phyloP scores from a whole-genome alignment of 2,888 invertebrate species.

The Platycheirus albimanus region DNA sequence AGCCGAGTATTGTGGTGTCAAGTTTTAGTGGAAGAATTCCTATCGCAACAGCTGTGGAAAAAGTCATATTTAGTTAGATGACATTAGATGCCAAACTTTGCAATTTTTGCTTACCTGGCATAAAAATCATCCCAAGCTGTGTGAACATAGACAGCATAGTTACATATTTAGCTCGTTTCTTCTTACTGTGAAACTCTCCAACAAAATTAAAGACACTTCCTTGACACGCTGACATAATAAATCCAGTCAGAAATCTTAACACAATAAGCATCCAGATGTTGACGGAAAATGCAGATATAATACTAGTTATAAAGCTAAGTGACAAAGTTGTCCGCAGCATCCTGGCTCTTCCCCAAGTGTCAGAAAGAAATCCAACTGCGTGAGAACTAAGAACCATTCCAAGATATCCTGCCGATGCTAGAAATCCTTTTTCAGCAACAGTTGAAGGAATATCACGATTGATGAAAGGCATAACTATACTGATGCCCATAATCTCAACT shows the following conservation, averaged over 20 bases:
- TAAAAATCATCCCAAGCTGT: constrained; percentile 83
- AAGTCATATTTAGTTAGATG: neutral
- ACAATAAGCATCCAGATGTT: constrained; percentile 84
- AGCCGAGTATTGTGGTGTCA: constrained; percentile 83
- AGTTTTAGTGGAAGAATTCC: constrained; percentile 86
- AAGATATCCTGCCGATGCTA: constrained; percentile 85
- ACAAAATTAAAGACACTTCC: constrained; percentile 84
- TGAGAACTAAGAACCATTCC: constrained; percentile 88
- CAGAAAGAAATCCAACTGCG: constrained; percentile 89
- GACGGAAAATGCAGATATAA: constrained; percentile 84
- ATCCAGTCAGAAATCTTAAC: constrained; percentile 86
- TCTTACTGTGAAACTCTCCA: constrained; percentile 84
- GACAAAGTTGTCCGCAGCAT: constrained; percentile 84
- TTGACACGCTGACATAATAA: constrained; percentile 81
- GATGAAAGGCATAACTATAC: constrained; percentile 86
- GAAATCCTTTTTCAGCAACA: constrained; percentile 84
- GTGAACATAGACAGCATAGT: constrained; percentile 84
- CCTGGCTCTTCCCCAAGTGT: constrained; percentile 86
- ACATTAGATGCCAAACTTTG: too few species aligned
- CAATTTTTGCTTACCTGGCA: constrained; percentile 83
- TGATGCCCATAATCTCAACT: constrained; percentile 85
- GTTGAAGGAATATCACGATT: constrained; percentile 85
- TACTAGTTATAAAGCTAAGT: constrained; percentile 83
- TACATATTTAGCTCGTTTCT: constrained; percentile 83
- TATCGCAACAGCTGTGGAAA: constrained; percentile 86